Evolutionary conservation across 1,140 invertebrate genomes (phyloP).

Genomic region (Aphelenchoides fujianensis): DNA sequence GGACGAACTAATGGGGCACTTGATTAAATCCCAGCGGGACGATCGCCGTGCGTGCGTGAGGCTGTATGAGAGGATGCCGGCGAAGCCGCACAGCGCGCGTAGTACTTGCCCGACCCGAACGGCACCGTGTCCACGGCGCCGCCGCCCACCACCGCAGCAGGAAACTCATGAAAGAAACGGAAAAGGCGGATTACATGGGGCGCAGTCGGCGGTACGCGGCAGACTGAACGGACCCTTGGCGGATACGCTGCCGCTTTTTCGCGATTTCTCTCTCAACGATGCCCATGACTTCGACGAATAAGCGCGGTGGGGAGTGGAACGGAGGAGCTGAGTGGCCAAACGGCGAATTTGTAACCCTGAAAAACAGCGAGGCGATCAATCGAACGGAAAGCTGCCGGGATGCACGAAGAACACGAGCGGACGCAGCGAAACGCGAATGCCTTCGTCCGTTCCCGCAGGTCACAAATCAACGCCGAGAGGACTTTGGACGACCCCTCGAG

Average conservation of each 20-base stretch:
- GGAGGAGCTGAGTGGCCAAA: not conserved
- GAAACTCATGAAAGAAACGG: no score
- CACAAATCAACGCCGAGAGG: no score
- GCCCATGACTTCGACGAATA: slow-evolving; percentile 7
- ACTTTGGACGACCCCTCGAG: no score
- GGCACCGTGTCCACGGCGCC: slow-evolving; percentile 29
- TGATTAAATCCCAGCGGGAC: slow-evolving; percentile 95
- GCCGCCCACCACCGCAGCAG: not conserved
- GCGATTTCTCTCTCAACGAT: slow-evolving; percentile 17
- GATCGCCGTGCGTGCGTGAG: slow-evolving; percentile 76
- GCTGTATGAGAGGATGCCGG: slow-evolving; percentile 92
- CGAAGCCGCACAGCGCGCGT: slow-evolving; percentile 82
- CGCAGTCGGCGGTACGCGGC: slow-evolving; percentile 7
- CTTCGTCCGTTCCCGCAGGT: no score
- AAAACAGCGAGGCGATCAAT: not conserved
- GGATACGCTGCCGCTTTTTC: not conserved
- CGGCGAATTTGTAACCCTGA: not conserved
- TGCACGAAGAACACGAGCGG: no score
- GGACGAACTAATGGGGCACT: slow-evolving; percentile 89
- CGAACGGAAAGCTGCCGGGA: no score
- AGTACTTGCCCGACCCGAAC: slow-evolving; percentile 88
- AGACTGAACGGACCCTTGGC: slow-evolving; percentile 18
- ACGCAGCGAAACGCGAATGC: no score
- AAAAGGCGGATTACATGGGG: not conserved
- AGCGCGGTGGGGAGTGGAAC: no score